Evolutionary conservation across 2,888 invertebrate species (phyloP).

Genomic region (Oscheius sp.): DNA sequence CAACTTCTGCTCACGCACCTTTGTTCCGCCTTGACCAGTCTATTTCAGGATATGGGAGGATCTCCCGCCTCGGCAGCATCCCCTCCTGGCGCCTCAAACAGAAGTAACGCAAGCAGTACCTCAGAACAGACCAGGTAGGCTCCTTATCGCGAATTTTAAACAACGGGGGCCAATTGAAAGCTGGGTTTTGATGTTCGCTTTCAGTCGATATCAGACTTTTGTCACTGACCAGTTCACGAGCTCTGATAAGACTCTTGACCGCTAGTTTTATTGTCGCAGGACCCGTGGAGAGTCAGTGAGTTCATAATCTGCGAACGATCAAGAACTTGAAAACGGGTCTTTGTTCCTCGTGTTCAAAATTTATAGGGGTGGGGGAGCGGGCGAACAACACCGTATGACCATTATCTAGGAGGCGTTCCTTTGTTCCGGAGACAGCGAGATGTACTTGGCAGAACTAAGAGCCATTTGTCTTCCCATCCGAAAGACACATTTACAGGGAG

Average conservation of each 20-base stretch:
- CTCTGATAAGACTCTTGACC: slow-evolving; percentile 31
- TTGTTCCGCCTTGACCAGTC: slow-evolving; percentile 19
- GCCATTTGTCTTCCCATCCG: slow-evolving; percentile 5
- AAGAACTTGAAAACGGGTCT: not conserved
- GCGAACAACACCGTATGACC: slow-evolving; percentile 2
- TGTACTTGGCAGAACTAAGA: slow-evolving; percentile 18
- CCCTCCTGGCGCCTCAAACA: slow-evolving; percentile 57
- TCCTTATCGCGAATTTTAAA: slow-evolving; percentile 20
- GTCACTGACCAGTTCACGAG: slow-evolving; percentile 20
- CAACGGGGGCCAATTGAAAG: not conserved
- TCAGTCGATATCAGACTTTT: slow-evolving; percentile 12
- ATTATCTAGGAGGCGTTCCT: slow-evolving; percentile 17
- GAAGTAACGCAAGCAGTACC: slow-evolving; percentile 56
- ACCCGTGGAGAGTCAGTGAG: not conserved
- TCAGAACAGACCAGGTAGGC: slow-evolving; percentile 64
- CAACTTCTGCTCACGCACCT: slow-evolving; percentile 24
- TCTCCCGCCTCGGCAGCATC: slow-evolving; percentile 52
- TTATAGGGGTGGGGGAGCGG: not conserved
- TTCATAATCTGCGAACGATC: not conserved
- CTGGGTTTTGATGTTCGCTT: slow-evolving; percentile 8
- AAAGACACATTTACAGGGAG: not conserved
- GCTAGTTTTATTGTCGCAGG: slow-evolving; percentile 3
- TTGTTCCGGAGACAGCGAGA: slow-evolving; percentile 2
- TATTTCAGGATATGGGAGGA: slow-evolving; percentile 51
- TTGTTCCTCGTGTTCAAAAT: slow-evolving; percentile 9